Percentiles rank a stretch among this genome's conserved stretches.
Evolutionary conservation across 1,140 invertebrate genomes (phyloP).

Genomic region (Lepidurus couesii): DNA sequence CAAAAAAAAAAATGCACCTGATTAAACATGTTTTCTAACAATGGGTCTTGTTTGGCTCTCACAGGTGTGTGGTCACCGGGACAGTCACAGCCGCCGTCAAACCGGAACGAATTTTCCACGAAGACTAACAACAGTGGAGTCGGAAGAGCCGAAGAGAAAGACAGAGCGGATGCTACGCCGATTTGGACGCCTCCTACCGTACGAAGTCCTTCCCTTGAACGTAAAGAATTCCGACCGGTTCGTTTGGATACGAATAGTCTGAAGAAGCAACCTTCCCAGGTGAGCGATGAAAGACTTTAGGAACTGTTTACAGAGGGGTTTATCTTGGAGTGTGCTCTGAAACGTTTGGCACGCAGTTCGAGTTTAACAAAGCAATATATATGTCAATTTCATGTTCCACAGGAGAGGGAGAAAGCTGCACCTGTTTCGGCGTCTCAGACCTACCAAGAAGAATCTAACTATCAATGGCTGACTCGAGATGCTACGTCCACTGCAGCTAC

Average conservation of each 20-base stretch:
- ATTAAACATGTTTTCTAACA: neutral
- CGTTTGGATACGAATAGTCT: constrained; percentile 33
- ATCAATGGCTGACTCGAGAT: neutral
- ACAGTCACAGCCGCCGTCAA: constrained; percentile 25
- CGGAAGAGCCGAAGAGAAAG: neutral
- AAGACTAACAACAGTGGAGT: constrained; percentile 22
- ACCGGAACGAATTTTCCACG: constrained; percentile 25
- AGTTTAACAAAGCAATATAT: no score
- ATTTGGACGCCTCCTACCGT: constrained; percentile 35
- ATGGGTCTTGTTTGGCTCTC: neutral
- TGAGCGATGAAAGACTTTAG: neutral
- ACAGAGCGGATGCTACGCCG: constrained; percentile 27
- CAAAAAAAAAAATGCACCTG: neutral
- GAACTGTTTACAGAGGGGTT: no score
- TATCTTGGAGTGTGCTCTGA: no score
- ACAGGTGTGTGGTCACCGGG: constrained; percentile 37
- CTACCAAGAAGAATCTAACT: neutral
- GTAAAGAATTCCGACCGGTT: constrained; percentile 35
- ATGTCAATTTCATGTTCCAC: neutral
- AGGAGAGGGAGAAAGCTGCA: neutral
- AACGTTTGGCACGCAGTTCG: no score
- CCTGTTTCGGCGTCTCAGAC: neutral
- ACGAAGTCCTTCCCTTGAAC: constrained; percentile 33
- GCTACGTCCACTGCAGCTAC: neutral
- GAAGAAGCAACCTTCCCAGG: constrained; percentile 29